Base-by-base conservation (phyloP, 1,140 invertebrate species). In the Stenopsyche tienmushanensis region DNA sequence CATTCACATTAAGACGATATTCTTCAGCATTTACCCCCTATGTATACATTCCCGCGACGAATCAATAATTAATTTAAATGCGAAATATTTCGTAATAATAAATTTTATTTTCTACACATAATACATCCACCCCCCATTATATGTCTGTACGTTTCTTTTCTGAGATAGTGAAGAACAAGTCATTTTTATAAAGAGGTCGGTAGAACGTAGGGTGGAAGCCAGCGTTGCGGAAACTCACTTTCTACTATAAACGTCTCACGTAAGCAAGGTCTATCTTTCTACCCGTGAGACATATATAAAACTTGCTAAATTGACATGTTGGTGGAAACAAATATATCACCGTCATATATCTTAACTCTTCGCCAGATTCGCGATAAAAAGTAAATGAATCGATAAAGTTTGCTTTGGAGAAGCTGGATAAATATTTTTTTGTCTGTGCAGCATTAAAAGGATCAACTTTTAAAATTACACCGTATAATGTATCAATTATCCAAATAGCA, bases 101-200 rank as follows among this genome's bases (percentile, higher is more conserved):
- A n/a, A n/a, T n/a, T n/a, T n/a, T n/a, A n/a, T n/a, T n/a, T n/a
- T n/a, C n/a, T n/a, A n/a, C n/a, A 52, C n/a, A 52, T 23, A 24
- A 3, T 9, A 18, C 10, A 49, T 18, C 45, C 42, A 15, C 42
- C n/a, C n/a, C n/a, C n/a, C n/a, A n/a, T n/a, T n/a, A n/a, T n/a
- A n/a, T n/a, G n/a, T n/a, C n/a, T n/a, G n/a, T n/a, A n/a, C n/a
- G n/a, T n/a, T n/a, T n/a, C n/a, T n/a, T n/a, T n/a, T n/a, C n/a
- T n/a, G n/a, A 49, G 21, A 10, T 23, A 20, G 15, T 49, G 52
- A 54, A 25, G 25, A 54, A 54, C 52, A 29, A 54, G 10, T 54
- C 52, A 54, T 54, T 57, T 17, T 57, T 57, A 45, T 41, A 58
- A 58, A 58, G 29, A 20, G 25, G 39, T 47, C 39, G 39, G 8